Base-by-base conservation (phyloP, 2,797 vertebrate species). In the Falco rusticolus region DNA sequence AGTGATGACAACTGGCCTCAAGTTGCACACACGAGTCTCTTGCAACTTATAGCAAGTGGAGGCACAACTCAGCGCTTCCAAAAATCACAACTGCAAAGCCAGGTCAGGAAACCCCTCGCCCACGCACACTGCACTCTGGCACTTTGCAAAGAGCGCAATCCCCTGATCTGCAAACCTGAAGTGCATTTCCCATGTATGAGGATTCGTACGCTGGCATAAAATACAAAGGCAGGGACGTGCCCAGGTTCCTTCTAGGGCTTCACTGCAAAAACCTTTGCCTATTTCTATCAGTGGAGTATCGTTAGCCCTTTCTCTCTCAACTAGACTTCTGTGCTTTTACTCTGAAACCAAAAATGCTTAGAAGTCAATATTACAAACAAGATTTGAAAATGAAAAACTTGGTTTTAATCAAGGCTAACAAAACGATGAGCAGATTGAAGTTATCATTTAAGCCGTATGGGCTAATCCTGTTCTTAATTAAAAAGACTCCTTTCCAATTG, bases 391-490 rank as follows among this genome's bases (percentile, higher is more conserved):
- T 47, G 14, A 91, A 86, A 81, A 79, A 8, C 43, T 90, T 89
- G 50, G 22, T 96, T 96, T 94, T 84, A 91, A 94, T 94, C 84
- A 86, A 88, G 65, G 33, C 59, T 88, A 69, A 93, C 84, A 95
- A 87, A 93, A 93, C 37, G 69, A 93, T 66, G 88, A 96, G 26
- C 29, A 61, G 37, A 64, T 6, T 86, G 57, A 91, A 91, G 45
- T 93, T 91, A 89, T 77, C 87, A 50, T 88, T 94, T 94, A 94
- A 94, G 63, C 66, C 0, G 0, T 33, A 53, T 34, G n/a, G 34
- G 47, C 75, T 94, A 94, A 92, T 87, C 84, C 85, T 88, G 22
- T 87, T 93, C 89, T 94, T 91, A 87, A 94, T 92, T 93, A 80
- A 86, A 92, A 89, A 59, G 48, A 77, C 9, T 84, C 81, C 19